These are phyloP conservation scores for Rhimphoctona megacephalus DNA, from an alignment of 2,888 invertebrate genomes.

Conservation along the genomic window DNA sequence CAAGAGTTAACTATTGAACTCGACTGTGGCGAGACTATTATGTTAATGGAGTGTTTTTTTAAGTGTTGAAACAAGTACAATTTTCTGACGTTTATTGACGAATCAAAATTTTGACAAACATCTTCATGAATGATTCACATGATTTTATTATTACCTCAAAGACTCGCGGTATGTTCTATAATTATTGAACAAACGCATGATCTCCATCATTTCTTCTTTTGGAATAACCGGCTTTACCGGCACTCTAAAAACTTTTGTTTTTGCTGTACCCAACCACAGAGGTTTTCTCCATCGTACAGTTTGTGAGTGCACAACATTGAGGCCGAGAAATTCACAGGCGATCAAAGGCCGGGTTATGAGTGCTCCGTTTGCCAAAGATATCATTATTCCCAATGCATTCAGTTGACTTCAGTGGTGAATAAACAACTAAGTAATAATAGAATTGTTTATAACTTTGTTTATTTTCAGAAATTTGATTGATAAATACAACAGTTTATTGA, in stretches of 20 bases:
- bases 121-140: not conserved
- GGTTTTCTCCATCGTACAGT: slow-evolving; percentile 90
- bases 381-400: slow-evolving; percentile 33
- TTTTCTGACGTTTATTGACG: not conserved
- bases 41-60: too few relatives aligned
- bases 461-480: not conserved
- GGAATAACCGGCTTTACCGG: slow-evolving; percentile 87
- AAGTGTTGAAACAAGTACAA: not conserved
- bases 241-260: slow-evolving; percentile 91
- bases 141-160: slow-evolving; percentile 83
- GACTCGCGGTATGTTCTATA: slow-evolving; percentile 88
- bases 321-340: slow-evolving; percentile 61
- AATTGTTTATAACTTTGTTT: not conserved
- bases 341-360: slow-evolving; percentile 55
- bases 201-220: slow-evolving; percentile 88
- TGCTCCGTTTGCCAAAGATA: slow-evolving; percentile 54
- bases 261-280: slow-evolving; percentile 92
- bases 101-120: too few relatives aligned
- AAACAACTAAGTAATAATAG: not conserved
- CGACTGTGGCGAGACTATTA: too few relatives aligned
- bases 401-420: not conserved
- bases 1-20: too few relatives aligned
- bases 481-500: not conserved
- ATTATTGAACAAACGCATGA: slow-evolving; percentile 89
- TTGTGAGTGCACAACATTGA: slow-evolving; percentile 71